phyloP scores from a whole-genome alignment of 2,888 invertebrate genomes.

The Dasypolia templi region DNA sequence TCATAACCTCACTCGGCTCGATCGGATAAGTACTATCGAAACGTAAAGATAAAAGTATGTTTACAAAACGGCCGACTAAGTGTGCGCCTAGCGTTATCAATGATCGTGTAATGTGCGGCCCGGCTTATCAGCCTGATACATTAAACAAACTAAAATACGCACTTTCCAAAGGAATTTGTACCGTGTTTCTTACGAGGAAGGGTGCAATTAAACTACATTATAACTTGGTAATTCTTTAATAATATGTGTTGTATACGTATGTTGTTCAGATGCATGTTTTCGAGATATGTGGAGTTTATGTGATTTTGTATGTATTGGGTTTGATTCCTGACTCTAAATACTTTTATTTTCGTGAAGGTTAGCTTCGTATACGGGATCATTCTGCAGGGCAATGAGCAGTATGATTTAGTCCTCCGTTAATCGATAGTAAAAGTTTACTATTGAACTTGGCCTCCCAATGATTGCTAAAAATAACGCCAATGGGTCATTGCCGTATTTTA shows the following conservation, averaged over 20 bases:
- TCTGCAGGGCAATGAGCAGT: not conserved
- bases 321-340: constrained; percentile 13
- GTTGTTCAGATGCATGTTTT: constrained; percentile 40
- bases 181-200: not conserved
- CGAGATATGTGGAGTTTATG: constrained; percentile 45
- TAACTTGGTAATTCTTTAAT: constrained; percentile 34
- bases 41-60: constrained; percentile 64
- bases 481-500: not conserved
- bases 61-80: constrained; percentile 67
- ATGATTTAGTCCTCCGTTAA: not conserved
- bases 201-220: not conserved
- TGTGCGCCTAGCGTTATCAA: constrained; percentile 63
- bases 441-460: not conserved
- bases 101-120: constrained; percentile 63
- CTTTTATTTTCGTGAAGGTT: not conserved
- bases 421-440: not conserved
- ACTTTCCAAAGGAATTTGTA: not conserved
- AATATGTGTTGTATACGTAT: constrained; percentile 27
- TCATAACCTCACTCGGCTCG: constrained; percentile 57
- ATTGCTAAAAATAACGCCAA: not conserved
- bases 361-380: not conserved
- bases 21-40: constrained; percentile 57
- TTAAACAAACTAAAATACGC: constrained; percentile 15
- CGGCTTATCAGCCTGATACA: constrained; percentile 57
- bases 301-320: constrained; percentile 21